These are phyloP conservation scores for Bothrops jararaca DNA, from an alignment of 2,113 vertebrate species.

Conservation along the genomic window DNA sequence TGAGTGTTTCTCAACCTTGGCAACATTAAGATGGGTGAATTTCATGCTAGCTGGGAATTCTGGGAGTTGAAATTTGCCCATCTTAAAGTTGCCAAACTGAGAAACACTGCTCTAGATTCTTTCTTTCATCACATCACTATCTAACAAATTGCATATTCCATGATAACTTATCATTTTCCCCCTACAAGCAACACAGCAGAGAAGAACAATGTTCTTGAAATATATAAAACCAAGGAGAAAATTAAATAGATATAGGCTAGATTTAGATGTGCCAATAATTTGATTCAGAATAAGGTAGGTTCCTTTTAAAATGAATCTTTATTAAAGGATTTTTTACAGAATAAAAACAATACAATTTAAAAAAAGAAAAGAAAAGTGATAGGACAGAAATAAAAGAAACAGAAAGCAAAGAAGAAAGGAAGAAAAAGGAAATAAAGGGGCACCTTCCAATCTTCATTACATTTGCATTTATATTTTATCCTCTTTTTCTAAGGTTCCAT, in stretches of 20 bases:
- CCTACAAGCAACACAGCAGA: background rate
- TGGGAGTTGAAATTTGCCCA: background rate
- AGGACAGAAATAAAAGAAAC: background rate
- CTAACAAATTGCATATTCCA: background rate
- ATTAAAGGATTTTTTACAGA: background rate
- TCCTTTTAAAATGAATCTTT: background rate
- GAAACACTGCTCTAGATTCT: background rate
- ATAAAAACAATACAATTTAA: background rate
- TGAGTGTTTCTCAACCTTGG: background rate
- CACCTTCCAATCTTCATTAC: background rate
- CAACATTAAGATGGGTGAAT: background rate
- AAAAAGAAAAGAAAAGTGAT: background rate
- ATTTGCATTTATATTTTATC: background rate
- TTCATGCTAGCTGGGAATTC: background rate
- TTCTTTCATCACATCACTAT: background rate
- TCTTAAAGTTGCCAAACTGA: background rate
- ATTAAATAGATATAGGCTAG: background rate
- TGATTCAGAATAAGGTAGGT: background rate
- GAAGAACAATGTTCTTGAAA: background rate
- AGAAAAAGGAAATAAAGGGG: background rate
- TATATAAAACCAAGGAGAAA: background rate
- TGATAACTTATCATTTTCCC: background rate
- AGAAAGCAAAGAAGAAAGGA: background rate
- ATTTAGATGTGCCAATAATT: background rate
- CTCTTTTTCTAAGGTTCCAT: background rate